Base-by-base conservation (phyloP, 2,113 vertebrate species). In the Malurus melanocephalus region DNA sequence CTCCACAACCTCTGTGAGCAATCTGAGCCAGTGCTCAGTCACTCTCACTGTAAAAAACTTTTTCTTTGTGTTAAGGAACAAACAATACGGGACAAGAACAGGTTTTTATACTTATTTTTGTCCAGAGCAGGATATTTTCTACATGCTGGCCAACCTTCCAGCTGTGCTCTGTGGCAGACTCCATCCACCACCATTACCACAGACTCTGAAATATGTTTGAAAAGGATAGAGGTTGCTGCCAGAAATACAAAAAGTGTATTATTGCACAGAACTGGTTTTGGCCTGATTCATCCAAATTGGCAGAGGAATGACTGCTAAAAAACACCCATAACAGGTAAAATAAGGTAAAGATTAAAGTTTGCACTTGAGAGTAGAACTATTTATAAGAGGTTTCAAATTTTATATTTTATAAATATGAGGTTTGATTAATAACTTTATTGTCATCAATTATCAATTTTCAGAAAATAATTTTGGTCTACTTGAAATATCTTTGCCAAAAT, bases 1-100 rank as follows among this genome's bases (percentile, higher is more conserved):
- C 18, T 38, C 11, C 28, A 42, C 27, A 61, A 17, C 3, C 2
- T 56, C 18, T 9, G 3, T 38, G 21, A 23, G 11, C 20, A 80
- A 21, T 5, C 16, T 51, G 38, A 1, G 0, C 8, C 11, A 11
- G 3, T 40, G 23, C 12, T 53, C 10, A n/a, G 28, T 9, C 13
- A 10, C 2, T 4, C 7, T 51, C 33, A 59, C 14, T 4, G 3
- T 35, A 67, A 78, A 71, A 88, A 67, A 1, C 3, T 1, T 59
- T 40, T 55, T 38, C 35, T 12, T 74, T 15, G 1, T 35, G 4
- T 60, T 78, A 46, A 81, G 12, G 9, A 83, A 52, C 7, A 85
- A 76, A 23, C 3, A 53, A 14, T 24, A n/a, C 20, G 55, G 61
- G 85, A 56, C 4, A 78, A 64, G 26, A 80, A 24, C 12, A 46